These are phyloP conservation scores for Rotaria socialis DNA, from an alignment of 2,888 invertebrate species.

Conservation along the genomic window DNA sequence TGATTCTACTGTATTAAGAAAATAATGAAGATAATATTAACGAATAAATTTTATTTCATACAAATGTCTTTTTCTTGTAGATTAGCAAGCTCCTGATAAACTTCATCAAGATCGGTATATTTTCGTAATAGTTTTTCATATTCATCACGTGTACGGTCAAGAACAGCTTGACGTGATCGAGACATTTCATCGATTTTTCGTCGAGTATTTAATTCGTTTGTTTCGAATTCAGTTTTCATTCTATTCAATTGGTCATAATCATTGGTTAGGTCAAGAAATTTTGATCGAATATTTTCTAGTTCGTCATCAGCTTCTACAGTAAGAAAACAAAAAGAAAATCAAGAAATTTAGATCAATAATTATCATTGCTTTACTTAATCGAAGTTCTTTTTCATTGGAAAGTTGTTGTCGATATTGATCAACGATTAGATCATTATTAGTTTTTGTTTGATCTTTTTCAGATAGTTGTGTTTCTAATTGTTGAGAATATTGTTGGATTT, in stretches of 20 bases:
- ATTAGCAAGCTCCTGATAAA: neutral
- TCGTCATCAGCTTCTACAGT: neutral
- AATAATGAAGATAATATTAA: neutral
- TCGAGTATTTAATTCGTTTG: neutral
- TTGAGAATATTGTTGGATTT: neutral
- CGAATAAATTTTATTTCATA: neutral
- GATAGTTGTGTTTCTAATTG: neutral
- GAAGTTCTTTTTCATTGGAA: constrained; percentile 5
- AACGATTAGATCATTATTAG: neutral
- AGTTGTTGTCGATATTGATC: constrained; percentile 24
- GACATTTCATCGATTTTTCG: constrained; percentile 10
- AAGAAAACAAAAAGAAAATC: neutral
- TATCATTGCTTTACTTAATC: neutral
- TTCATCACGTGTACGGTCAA: constrained; percentile 36
- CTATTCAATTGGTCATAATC: neutral
- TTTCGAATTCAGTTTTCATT: neutral
- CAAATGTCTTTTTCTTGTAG: neutral
- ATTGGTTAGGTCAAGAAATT: neutral
- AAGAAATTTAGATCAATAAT: neutral
- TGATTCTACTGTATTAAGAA: neutral
- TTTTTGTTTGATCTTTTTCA: neutral
- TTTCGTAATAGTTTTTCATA: constrained; percentile 28
- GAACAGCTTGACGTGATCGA: neutral
- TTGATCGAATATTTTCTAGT: neutral
- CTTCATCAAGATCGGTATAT: constrained; percentile 22